Evolutionary conservation across 37 sponge, comb jelly and placozoan species (phyloP).

Genomic region (Halichondria panicea): DNA sequence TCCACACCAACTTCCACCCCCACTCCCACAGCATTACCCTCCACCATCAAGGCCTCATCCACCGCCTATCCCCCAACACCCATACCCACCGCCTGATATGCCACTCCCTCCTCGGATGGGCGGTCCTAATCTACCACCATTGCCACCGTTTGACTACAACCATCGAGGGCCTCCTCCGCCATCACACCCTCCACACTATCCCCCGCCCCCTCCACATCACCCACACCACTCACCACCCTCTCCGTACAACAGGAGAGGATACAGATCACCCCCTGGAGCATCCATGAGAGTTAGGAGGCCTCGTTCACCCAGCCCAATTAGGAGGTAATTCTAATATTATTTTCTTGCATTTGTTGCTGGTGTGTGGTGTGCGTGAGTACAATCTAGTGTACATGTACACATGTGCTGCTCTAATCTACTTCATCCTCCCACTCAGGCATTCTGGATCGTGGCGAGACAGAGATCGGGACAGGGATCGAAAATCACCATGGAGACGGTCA

Average conservation of each 20-base stretch:
- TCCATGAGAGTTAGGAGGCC: slow-evolving; percentile 4
- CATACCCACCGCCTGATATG: background rate
- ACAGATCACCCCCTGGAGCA: slow-evolving; percentile 7
- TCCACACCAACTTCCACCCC: slow-evolving; percentile 21
- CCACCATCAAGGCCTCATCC: slow-evolving; percentile 37
- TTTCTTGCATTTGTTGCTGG: background rate
- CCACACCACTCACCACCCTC: slow-evolving; percentile 3
- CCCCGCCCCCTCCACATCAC: slow-evolving; percentile 11
- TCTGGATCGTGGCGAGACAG: background rate
- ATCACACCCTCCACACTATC: slow-evolving; percentile 3
- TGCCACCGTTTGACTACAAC: background rate
- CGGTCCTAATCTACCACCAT: background rate
- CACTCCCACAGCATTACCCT: slow-evolving; percentile 18
- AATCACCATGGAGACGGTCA: slow-evolving; percentile 3
- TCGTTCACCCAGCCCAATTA: slow-evolving; percentile 13
- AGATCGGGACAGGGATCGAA: slow-evolving; percentile 34
- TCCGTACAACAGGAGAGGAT: slow-evolving; percentile 1
- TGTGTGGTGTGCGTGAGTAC: background rate
- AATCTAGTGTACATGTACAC: background rate
- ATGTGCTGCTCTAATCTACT: too few relatives aligned
- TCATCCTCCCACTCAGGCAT: background rate
- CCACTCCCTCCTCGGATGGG: background rate
- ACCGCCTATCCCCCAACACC: background rate
- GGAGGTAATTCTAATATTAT: too few relatives aligned
- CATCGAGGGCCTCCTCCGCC: background rate